Percentiles rank a stretch among this genome's conserved stretches.
Conservation (phyloP, 2,113 vertebrate genomes). For the Takifugu flavidus region DNA sequence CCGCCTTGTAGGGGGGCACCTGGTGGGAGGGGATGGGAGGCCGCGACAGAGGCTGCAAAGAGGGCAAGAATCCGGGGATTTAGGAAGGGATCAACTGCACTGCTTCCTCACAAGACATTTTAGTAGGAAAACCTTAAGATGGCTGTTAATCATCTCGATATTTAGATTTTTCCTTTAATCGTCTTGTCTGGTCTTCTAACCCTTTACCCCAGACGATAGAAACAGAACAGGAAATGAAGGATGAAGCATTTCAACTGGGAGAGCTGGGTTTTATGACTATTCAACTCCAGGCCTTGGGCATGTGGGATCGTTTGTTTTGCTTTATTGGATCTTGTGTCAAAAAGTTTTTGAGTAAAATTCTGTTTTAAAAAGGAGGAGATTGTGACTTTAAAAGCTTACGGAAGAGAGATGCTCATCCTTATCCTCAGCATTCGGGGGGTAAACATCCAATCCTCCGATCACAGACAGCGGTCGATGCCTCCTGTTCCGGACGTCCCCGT, state of each 20-base stretch:
- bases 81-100: conserved; percentile 8
- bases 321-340: neutral
- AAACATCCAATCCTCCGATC: conserved; percentile 84
- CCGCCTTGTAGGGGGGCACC: conserved; percentile 89
- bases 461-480: conserved; percentile 86
- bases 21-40: conserved; percentile 89
- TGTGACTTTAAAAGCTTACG: conserved; percentile 76
- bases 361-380: neutral
- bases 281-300: neutral
- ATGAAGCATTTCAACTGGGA: neutral
- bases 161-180: neutral
- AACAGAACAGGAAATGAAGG: neutral
- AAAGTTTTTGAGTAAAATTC: neutral
- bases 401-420: conserved; percentile 80
- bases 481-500: conserved; percentile 49
- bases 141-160: neutral
- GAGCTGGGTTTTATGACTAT: neutral
- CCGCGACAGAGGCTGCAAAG: conserved; percentile 75
- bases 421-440: conserved; percentile 73
- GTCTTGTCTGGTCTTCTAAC: neutral
- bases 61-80: conserved; percentile 18
- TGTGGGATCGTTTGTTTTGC: neutral
- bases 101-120: neutral
- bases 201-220: neutral
- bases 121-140: no score